phyloP scores from a whole-genome alignment of 2,888 invertebrate species.

The Gnatocerus cornutus region DNA sequence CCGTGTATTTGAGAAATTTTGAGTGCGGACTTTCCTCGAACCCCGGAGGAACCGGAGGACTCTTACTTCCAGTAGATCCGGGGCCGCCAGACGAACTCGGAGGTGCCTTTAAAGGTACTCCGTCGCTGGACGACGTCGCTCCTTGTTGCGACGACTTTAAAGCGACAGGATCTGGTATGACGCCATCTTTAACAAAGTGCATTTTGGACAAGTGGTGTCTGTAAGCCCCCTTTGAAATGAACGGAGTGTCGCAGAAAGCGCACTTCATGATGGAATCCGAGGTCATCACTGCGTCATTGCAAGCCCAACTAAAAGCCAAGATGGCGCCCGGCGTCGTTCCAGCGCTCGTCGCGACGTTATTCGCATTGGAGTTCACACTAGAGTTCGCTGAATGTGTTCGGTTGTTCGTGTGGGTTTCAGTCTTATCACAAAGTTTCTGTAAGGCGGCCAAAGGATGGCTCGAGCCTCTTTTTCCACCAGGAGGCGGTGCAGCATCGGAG shows the following conservation, averaged over 20 bases:
- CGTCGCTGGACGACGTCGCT: conserved; percentile 58
- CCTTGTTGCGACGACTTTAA: conserved; percentile 72
- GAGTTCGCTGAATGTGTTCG: conserved; percentile 63
- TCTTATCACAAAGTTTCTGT: conserved; percentile 96
- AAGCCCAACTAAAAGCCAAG: conserved; percentile 94
- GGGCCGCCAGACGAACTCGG: conserved; percentile 60
- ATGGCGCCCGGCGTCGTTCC: conserved; percentile 86
- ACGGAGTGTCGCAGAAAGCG: conserved; percentile 95
- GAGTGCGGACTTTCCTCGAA: conserved; percentile 96
- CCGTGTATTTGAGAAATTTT: conserved; percentile 98
- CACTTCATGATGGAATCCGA: conserved; percentile 94
- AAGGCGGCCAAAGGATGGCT: conserved; percentile 95
- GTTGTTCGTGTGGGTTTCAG: conserved; percentile 81
- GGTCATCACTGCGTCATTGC: conserved; percentile 92
- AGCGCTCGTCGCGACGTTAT: conserved; percentile 62
- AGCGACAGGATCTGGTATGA: conserved; percentile 83
- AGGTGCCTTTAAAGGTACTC: conserved; percentile 62
- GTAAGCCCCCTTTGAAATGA: conserved; percentile 97
- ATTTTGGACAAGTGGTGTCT: conserved; percentile 96
- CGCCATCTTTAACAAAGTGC: conserved; percentile 96
- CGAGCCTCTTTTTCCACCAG: conserved; percentile 79
- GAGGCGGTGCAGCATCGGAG: conserved; percentile 66
- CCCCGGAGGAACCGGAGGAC: conserved; percentile 70
- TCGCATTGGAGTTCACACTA: conserved; percentile 58
- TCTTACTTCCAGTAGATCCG: conserved; percentile 63